Conservation (phyloP, 2,797 vertebrate genomes). For the Meda fulgida region DNA sequence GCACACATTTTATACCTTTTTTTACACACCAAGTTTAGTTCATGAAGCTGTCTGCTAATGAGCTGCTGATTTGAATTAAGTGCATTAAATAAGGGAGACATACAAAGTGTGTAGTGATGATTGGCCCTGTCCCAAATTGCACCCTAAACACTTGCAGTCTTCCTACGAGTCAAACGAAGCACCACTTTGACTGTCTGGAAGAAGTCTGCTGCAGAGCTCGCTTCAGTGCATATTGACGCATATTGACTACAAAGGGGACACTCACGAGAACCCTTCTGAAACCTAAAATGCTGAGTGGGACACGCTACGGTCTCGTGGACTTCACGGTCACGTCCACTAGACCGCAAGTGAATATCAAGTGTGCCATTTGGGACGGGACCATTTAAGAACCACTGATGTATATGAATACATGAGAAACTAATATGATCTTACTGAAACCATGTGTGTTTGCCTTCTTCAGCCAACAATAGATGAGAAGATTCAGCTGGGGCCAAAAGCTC, state of each 20-base stretch:
- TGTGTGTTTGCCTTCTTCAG: slow-evolving; percentile 68
- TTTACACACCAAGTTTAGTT: not conserved
- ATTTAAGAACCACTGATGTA: not conserved
- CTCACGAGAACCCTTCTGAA: not conserved
- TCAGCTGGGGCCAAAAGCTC: slow-evolving; percentile 94
- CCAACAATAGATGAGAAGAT: slow-evolving; percentile 98
- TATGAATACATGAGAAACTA: not conserved
- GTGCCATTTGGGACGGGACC: not conserved
- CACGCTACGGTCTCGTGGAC: not conserved
- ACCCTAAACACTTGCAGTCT: not conserved
- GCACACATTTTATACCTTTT: not conserved
- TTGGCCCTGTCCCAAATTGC: not conserved
- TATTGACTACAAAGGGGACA: not conserved
- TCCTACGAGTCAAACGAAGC: not conserved
- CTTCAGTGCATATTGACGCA: not conserved
- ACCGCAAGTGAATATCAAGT: not conserved
- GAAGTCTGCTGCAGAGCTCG: not conserved
- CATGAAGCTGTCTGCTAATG: not conserved
- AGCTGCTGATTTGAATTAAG: not conserved
- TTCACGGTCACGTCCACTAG: not conserved
- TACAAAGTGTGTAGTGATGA: not conserved
- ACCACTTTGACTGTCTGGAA: not conserved
- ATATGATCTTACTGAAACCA: not conserved
- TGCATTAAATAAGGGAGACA: not conserved
- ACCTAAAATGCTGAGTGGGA: too few relatives aligned